Base-by-base conservation (phyloP, 2,113 vertebrate species). In the Felis chaus region DNA sequence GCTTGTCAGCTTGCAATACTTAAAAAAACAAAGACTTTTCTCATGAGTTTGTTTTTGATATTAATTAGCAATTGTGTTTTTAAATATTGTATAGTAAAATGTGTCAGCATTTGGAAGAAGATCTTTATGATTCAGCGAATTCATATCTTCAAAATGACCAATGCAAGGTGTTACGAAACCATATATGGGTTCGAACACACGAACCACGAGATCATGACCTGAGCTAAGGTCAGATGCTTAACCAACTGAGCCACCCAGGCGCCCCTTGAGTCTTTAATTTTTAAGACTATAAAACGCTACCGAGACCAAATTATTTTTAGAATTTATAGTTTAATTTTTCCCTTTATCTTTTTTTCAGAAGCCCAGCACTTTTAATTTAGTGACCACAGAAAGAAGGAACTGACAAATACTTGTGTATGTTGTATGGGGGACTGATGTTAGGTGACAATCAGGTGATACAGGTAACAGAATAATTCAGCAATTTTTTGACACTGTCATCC, bases 71-170 rank as follows among this genome's bases (percentile, higher is more conserved):
- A 4, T 82, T 55, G 29, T 81, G 15, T 78, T 33, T 95, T 89
- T 78, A 7, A 61, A 89, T 93, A 66, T 94, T 66, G 33, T 63
- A 5, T 66, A 12, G 76, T 81, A 48, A 92, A 92, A 74, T 84
- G 21, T 79, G 53, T 76, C 69, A 81, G 7, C 4, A 25, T 95
- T 92, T 95, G 53, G 45, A 97, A 87, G 93, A 91, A 87, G 93
- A 91, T n/a, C 57, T 81, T 3, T 25, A 14, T 55, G 63, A 55
- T 25, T 95, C 53, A n/a, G 53, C 86, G 21, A 93, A 48, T 39
- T 18, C 3, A 6, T 88, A 36, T 79, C 91, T 97, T 94, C 18
- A 74, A 91, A 96, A 93, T 76, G 66, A 81, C 57, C 31, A 11
- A 23, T 90, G 29, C 1, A 48, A 68, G 36, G 50, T 82, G 31